These are phyloP conservation scores for Tenrec ecaudatus DNA, from an alignment of 2,113 vertebrate species.

Conservation along the genomic window DNA sequence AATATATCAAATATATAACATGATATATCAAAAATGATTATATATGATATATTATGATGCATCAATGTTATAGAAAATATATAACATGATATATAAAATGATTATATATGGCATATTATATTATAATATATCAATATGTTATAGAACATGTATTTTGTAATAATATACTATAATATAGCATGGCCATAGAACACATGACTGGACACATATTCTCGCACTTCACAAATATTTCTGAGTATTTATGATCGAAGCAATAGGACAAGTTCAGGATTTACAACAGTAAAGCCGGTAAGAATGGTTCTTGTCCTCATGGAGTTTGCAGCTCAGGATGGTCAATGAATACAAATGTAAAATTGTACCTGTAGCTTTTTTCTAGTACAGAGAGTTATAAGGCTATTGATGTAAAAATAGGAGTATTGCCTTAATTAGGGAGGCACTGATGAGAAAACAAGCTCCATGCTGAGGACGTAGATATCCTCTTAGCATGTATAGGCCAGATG, in stretches of 20 bases:
- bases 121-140: no score
- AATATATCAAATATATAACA: background rate
- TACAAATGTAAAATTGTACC: background rate
- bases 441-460: background rate
- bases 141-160: no score
- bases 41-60: no score
- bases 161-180: no score
- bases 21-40: no score
- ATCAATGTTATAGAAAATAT: no score
- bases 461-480: background rate
- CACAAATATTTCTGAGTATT: background rate
- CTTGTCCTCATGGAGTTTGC: background rate
- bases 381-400: background rate
- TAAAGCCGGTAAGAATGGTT: background rate
- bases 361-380: background rate
- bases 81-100: background rate
- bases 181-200: background rate
- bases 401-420: background rate
- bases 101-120: no score
- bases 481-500: background rate
- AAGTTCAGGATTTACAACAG: background rate
- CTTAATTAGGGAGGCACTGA: background rate
- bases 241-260: background rate
- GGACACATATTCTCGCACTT: background rate
- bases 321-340: background rate